These are phyloP conservation scores for Leguminivora glycinivorella DNA, from an alignment of 1,140 invertebrate species.

Conservation along the genomic window DNA sequence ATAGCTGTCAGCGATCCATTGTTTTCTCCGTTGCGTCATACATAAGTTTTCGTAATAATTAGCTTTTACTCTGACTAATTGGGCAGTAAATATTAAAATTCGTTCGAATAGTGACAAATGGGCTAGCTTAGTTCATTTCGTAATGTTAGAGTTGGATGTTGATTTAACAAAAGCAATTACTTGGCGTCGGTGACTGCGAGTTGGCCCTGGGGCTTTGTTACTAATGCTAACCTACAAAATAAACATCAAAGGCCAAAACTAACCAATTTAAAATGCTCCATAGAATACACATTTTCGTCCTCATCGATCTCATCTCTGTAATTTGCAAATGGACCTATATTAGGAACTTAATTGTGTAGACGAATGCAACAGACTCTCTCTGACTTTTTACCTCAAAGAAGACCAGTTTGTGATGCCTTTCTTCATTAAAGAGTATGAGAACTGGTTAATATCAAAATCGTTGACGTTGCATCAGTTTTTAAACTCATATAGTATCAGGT, in stretches of 20 bases:
- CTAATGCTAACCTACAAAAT: neutral
- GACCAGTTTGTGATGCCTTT: too few species aligned
- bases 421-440: too few species aligned
- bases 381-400: too few species aligned
- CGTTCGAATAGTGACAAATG: conserved; percentile 37
- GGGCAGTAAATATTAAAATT: conserved; percentile 34
- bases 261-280: neutral
- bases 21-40: conserved; percentile 21
- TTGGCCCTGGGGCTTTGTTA: conserved; percentile 36
- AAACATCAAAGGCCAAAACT: neutral
- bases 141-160: conserved; percentile 42
- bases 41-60: conserved; percentile 27
- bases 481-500: too few species aligned
- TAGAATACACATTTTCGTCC: too few species aligned
- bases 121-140: conserved; percentile 34
- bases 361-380: too few species aligned
- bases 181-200: conserved; percentile 47
- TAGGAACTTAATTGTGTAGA: too few species aligned
- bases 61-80: conserved; percentile 21
- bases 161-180: conserved; percentile 72
- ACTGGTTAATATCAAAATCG: too few species aligned
- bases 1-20: conserved; percentile 1
- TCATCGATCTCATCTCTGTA: too few species aligned
- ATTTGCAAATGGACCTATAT: too few species aligned
- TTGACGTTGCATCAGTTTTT: too few species aligned